Percentiles rank a stretch among this genome's conserved stretches.
phyloP scores from a whole-genome alignment of 35 echinoderm and acorn worm species.

The Ptychodera flava region DNA sequence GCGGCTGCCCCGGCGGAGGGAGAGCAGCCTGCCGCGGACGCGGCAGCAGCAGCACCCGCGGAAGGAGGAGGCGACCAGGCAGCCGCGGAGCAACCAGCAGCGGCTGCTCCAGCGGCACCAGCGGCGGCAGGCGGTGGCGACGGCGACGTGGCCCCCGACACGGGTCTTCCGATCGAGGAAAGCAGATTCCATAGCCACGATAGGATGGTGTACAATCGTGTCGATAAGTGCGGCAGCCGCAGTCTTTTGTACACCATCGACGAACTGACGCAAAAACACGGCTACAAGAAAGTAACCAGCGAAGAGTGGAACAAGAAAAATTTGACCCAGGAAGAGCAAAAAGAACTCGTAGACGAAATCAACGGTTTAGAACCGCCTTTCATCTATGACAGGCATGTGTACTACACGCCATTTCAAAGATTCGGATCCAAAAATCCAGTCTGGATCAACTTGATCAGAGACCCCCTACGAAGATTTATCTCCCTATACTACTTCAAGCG shows the following conservation, averaged over 20 bases:
- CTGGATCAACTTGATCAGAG: background rate
- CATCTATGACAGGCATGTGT: background rate
- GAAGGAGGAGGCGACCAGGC: background rate
- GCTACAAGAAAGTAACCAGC: background rate
- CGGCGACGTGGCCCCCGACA: background rate
- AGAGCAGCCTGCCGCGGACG: too few relatives aligned
- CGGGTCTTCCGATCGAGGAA: background rate
- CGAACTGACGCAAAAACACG: constrained; percentile 11
- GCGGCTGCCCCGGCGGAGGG: background rate
- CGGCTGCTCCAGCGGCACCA: background rate
- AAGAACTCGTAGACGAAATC: background rate
- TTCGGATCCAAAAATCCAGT: background rate
- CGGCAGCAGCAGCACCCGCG: background rate
- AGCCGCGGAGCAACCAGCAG: background rate
- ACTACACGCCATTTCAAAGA: background rate
- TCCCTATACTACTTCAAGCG: background rate
- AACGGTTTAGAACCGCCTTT: background rate
- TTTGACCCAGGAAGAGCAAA: background rate
- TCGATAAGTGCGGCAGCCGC: constrained; percentile 30
- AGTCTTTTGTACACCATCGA: constrained; percentile 16
- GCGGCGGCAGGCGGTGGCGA: too few relatives aligned
- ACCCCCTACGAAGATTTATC: background rate
- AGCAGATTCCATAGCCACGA: constrained; percentile 2
- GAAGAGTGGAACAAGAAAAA: background rate
- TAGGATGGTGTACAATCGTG: constrained; percentile 29